Percentiles rank a stretch among this genome's conserved stretches.
Conservation (phyloP, 2,797 vertebrate genomes). For the Trachops cirrhosus region DNA sequence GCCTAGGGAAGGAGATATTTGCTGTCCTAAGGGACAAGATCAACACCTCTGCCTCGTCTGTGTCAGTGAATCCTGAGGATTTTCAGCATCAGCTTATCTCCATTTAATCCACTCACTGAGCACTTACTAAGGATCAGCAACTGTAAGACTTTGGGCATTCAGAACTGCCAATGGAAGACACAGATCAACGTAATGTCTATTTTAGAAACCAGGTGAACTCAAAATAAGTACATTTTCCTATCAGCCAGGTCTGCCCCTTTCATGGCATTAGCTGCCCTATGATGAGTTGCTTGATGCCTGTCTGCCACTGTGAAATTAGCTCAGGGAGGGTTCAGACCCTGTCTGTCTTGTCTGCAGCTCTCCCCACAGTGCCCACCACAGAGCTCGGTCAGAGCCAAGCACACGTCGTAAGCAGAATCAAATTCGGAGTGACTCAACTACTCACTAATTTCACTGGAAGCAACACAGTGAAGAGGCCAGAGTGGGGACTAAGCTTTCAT, state of each 20-base stretch:
- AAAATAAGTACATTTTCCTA: not conserved
- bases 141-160: not conserved
- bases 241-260: not conserved
- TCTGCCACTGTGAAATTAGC: not conserved
- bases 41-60: not conserved
- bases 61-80: not conserved
- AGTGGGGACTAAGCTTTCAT: not conserved
- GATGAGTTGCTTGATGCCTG: not conserved
- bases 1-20: not conserved
- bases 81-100: not conserved
- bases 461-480: not conserved
- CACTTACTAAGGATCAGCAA: not conserved
- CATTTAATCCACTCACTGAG: not conserved
- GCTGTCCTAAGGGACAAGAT: not conserved
- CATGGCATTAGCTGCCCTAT: not conserved
- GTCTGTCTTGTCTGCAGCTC: not conserved
- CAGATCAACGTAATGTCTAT: not conserved
- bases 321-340: not conserved
- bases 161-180: not conserved
- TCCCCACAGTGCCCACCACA: not conserved
- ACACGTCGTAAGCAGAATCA: not conserved
- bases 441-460: not conserved
- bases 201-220: not conserved
- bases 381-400: rapidly evolving
- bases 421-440: not conserved